Evolutionary conservation across 30 jellyfish, hydroid and myxozoan species (phyloP).

Genomic region (Nemopilema nomurai): DNA sequence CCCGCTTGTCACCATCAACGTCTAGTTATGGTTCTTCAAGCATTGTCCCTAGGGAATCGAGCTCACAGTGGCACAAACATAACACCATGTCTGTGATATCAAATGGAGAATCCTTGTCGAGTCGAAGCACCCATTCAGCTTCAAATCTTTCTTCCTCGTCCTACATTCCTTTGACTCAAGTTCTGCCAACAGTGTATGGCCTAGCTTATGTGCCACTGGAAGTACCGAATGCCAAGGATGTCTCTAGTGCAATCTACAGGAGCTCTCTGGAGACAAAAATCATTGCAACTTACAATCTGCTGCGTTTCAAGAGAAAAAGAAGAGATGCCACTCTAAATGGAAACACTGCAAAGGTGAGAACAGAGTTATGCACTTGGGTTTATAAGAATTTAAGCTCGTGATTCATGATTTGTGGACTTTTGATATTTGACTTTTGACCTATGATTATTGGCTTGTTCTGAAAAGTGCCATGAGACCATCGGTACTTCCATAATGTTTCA

Average conservation of each 20-base stretch:
- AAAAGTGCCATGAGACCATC: too few relatives aligned
- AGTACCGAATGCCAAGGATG: constrained; percentile 19
- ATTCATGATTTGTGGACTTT: neutral
- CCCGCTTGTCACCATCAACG: too few relatives aligned
- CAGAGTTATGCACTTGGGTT: neutral
- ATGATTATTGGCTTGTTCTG: too few relatives aligned
- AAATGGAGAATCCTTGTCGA: neutral
- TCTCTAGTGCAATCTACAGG: neutral
- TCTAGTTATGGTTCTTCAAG: too few relatives aligned
- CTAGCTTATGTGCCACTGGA: constrained; percentile 32
- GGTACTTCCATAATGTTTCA: too few relatives aligned
- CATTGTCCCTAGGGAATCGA: too few relatives aligned
- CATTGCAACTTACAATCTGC: constrained; percentile 16
- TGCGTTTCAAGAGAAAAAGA: constrained; percentile 2
- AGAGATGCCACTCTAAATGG: constrained; percentile 23
- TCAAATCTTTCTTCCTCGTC: neutral
- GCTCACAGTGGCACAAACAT: too few relatives aligned
- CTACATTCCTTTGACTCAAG: neutral
- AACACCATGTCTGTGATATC: neutral
- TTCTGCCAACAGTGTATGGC: constrained; percentile 30
- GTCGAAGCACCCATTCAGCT: neutral
- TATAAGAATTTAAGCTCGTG: neutral
- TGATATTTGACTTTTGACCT: too few relatives aligned
- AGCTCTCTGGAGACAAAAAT: constrained; percentile 4
- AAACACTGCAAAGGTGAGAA: constrained; percentile 23